Evolutionary conservation across 2,888 invertebrate species (phyloP).

Genomic region (Drosophila monieri): DNA sequence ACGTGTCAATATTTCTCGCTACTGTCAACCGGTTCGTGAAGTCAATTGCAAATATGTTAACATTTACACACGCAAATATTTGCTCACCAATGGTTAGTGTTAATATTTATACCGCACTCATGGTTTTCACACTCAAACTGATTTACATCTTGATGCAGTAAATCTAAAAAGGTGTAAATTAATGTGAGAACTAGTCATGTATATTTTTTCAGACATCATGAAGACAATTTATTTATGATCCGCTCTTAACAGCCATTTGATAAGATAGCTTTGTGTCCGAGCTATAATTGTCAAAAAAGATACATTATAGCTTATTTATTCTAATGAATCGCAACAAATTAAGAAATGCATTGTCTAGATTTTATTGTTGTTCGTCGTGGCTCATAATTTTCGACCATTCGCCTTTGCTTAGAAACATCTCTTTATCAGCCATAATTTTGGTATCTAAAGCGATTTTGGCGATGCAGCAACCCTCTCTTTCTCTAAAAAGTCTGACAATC

Average conservation of each 20-base stretch:
- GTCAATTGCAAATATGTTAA: neutral
- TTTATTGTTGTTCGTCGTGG: neutral
- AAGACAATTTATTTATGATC: neutral
- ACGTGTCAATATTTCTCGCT: slow-evolving; percentile 32
- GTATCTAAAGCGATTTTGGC: slow-evolving; percentile 34
- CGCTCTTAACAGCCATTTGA: neutral
- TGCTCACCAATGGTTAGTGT: neutral
- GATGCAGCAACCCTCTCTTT: slow-evolving; percentile 4
- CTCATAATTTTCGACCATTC: neutral
- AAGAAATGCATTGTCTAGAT: neutral
- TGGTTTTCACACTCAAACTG: slow-evolving; percentile 11
- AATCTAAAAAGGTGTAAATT: slow-evolving; percentile 47
- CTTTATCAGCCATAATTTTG: slow-evolving; percentile 18
- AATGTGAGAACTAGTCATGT: slow-evolving; percentile 18
- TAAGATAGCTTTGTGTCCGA: neutral
- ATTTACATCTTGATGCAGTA: slow-evolving; percentile 18
- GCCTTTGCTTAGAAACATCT: neutral
- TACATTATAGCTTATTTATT: neutral
- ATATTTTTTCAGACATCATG: neutral
- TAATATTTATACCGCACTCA: slow-evolving; percentile 11
- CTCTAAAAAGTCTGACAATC: neutral
- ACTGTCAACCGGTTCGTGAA: slow-evolving; percentile 21
- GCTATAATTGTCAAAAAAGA: neutral
- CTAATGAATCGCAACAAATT: neutral
- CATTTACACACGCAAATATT: neutral